Evolutionary conservation across 2,113 vertebrate genomes (phyloP), one percentile per base, ranked within the genome.

Genomic region (Uria lomvia): DNA sequence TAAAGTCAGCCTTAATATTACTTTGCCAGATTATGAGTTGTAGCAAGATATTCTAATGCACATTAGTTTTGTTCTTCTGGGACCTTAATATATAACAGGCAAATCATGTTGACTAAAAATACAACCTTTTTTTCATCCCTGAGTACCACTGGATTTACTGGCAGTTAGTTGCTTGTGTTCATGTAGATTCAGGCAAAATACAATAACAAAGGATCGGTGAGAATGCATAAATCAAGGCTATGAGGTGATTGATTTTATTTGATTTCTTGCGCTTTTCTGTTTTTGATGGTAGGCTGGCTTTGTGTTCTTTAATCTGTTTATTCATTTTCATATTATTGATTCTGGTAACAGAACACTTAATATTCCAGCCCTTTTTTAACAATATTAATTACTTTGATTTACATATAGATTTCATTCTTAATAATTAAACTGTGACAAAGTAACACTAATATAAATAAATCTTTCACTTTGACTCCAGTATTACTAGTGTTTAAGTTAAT

Each of bases 281-380:
- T 92, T 96, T 95, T 88, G 66, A 89, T 71, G 55, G 29, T 72
- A 93, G 42, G 17, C 32, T 95, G 53, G 27, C 23, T 90, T 95
- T 92, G 7, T 88, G 65, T 11, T 97, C 94, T 84, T 95, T 45
- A 88, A 94, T 94, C 72, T 91, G 16, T 56, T 96, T 95, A 86
- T 94, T 94, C 40, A 72, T 97, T 97, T 97, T 96, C 93, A 78
- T 88, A 30, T 62, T 96, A 97, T 95, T 95, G 88, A 94, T 97
- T 96, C 66, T 50, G 29, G 66, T 63, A 95, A 68, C 11, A 8
- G 47, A 66, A 86, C 79, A 85, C 74, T 86, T 94, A 78, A 78
- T 84, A 74, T 67, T 93, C 42, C 52, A 63, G 26, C 4, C 71
- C 86, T 94, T 96, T 81, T 82, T 56, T 50, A 96, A 74, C 67